phyloP scores from a whole-genome alignment of 2,797 vertebrate genomes.

The Zonotrichia albicollis region DNA sequence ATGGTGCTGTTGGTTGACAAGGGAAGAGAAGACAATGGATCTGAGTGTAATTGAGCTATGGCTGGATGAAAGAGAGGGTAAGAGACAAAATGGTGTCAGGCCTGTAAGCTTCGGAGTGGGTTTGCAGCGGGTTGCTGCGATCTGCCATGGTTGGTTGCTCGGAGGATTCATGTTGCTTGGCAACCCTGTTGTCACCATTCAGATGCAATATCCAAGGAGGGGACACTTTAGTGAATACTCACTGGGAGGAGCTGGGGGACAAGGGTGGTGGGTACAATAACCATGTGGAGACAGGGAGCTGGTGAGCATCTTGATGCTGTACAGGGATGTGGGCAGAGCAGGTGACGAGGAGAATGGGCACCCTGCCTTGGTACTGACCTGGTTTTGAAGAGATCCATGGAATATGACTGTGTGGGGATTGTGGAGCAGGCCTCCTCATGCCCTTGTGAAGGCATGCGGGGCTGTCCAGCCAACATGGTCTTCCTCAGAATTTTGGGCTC shows the following conservation, averaged over 20 bases:
- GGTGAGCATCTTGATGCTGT: background rate
- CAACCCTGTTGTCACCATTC: background rate
- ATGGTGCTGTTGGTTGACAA: background rate
- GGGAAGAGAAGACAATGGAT: background rate
- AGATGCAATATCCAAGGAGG: background rate
- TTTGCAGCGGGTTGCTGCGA: background rate
- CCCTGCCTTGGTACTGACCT: background rate
- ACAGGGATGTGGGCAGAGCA: background rate
- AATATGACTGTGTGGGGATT: background rate
- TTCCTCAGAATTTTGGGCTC: background rate
- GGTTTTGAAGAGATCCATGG: background rate
- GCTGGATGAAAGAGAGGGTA: background rate
- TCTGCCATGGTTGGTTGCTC: background rate
- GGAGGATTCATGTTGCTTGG: slow-evolving; percentile 14
- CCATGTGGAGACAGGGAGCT: background rate
- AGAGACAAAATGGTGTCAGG: background rate
- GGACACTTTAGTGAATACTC: background rate
- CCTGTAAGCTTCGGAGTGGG: background rate
- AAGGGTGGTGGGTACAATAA: background rate
- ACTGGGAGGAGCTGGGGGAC: background rate
- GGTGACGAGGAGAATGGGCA: background rate
- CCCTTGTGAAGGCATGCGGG: background rate
- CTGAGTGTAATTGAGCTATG: background rate
- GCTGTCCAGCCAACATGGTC: background rate
- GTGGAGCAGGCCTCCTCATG: background rate